A percentile compares a stretch with the other conserved stretches of the same genome.
These are phyloP conservation scores for Epizoanthus scotinus DNA, from an alignment of 92 coral and sea anemone genomes.

Conservation along the genomic window DNA sequence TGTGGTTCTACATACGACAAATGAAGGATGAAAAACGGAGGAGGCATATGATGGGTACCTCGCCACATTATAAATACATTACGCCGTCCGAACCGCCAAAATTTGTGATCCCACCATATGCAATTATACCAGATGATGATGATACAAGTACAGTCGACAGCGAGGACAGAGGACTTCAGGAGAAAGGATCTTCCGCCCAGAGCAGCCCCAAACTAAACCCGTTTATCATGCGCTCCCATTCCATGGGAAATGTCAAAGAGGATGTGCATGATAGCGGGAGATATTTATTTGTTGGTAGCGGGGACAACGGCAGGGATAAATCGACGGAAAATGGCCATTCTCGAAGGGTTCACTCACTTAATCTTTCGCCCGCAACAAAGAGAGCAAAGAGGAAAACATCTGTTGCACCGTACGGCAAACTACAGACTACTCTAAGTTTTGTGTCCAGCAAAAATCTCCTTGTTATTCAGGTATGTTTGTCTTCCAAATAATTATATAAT, in stretches of 20 bases:
- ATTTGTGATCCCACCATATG: conserved; percentile 79
- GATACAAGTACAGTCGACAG: conserved; percentile 55
- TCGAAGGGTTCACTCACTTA: conserved; percentile 10
- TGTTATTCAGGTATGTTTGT: conserved; percentile 67
- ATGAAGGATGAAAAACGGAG: conserved; percentile 6
- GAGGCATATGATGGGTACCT: not conserved
- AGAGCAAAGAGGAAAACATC: conserved; percentile 53
- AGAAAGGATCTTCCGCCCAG: conserved; percentile 11
- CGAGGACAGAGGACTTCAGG: conserved; percentile 31
- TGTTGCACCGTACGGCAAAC: conserved; percentile 77
- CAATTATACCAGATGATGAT: conserved; percentile 52
- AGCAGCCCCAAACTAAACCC: conserved; percentile 31
- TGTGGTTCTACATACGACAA: conserved; percentile 44
- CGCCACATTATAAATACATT: conserved; percentile 57
- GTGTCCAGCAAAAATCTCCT: conserved; percentile 66
- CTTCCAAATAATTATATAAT: not conserved
- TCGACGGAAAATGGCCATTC: conserved; percentile 3
- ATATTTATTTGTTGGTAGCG: conserved; percentile 13
- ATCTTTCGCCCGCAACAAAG: conserved; percentile 37
- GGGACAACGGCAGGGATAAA: not conserved
- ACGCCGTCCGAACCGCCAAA: conserved; percentile 70
- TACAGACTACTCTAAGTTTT: conserved; percentile 73
- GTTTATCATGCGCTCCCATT: conserved; percentile 9
- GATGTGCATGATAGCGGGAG: conserved; percentile 5
- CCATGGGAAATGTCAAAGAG: conserved; percentile 4